phyloP scores from a whole-genome alignment of 2,113 vertebrate species.

The Brienomyrus longianalis region DNA sequence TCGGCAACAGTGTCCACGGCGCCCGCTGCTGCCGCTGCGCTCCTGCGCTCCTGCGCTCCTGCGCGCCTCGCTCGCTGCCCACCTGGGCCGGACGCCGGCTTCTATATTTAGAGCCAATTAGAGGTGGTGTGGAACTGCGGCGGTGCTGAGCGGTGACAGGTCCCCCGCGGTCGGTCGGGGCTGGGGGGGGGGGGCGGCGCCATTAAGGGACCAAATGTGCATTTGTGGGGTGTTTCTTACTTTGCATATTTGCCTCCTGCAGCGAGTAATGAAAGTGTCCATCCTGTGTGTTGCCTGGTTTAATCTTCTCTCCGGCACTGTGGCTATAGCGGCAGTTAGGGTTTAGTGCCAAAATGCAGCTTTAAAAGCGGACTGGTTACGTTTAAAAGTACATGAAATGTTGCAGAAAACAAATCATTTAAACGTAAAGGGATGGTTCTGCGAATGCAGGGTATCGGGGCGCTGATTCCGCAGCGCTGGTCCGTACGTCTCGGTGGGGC shows the following conservation, averaged over 20 bases:
- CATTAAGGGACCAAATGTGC: slow-evolving; percentile 41
- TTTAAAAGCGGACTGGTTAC: neutral
- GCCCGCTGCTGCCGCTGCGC: slow-evolving; percentile 21
- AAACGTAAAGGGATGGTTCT: neutral
- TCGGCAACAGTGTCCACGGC: neutral
- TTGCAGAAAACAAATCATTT: neutral
- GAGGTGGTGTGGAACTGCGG: slow-evolving; percentile 31
- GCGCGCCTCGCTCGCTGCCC: slow-evolving; percentile 6
- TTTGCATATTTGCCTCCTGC: neutral
- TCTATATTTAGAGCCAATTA: slow-evolving; percentile 56
- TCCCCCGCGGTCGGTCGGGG: slow-evolving; percentile 31
- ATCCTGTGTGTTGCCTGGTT: neutral
- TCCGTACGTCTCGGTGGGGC: neutral
- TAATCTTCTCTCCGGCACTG: neutral
- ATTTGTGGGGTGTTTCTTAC: neutral
- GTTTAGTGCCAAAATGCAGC: neutral
- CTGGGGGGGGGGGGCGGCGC: slow-evolving; percentile 36
- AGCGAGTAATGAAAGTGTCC: neutral
- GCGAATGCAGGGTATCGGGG: neutral
- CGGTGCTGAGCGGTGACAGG: slow-evolving; percentile 40
- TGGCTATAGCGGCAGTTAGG: neutral
- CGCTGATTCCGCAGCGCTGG: neutral
- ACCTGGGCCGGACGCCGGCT: slow-evolving; percentile 33
- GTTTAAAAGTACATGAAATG: neutral
- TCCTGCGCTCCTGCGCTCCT: slow-evolving; percentile 9